phyloP scores from a whole-genome alignment of 23 tunicate species.

The Halocynthia aurantium region DNA sequence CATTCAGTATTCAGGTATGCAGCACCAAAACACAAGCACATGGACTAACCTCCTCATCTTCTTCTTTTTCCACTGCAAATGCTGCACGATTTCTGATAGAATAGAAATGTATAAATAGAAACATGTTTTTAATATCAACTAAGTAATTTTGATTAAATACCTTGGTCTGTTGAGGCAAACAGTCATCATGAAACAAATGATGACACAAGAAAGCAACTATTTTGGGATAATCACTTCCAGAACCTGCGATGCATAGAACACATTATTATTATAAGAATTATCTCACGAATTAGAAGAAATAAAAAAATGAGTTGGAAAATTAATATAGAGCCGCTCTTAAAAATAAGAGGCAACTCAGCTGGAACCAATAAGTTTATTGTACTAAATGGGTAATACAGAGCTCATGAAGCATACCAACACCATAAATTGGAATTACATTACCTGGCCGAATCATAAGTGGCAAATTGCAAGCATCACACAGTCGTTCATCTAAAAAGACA shows the following conservation, averaged over 20 bases:
- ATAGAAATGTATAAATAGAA: neutral
- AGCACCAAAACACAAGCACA: too few species aligned
- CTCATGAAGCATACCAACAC: too few species aligned
- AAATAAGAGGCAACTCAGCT: too few species aligned
- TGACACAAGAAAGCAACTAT: slow-evolving; percentile 55
- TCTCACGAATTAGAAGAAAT: too few species aligned
- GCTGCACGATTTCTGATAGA: slow-evolving; percentile 48
- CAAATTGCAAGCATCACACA: slow-evolving; percentile 19
- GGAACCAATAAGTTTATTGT: too few species aligned
- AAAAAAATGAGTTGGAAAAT: too few species aligned
- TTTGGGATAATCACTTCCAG: slow-evolving; percentile 28
- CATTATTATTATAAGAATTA: neutral
- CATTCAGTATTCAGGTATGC: too few species aligned
- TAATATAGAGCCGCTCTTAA: too few species aligned
- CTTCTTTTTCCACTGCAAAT: slow-evolving; percentile 50
- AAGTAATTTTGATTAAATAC: slow-evolving; percentile 10
- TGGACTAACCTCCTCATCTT: neutral
- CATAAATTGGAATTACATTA: neutral
- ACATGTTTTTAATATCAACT: neutral
- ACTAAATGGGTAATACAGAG: too few species aligned
- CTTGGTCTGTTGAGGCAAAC: slow-evolving; percentile 45
- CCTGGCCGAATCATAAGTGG: slow-evolving; percentile 3
- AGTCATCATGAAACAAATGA: slow-evolving; percentile 64
- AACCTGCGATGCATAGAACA: slow-evolving; percentile 3
- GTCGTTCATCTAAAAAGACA: neutral